A percentile compares a stretch with the other conserved stretches of the same genome.
phyloP scores from a whole-genome alignment of 2,113 vertebrate genomes.

The Perca flavescens region DNA sequence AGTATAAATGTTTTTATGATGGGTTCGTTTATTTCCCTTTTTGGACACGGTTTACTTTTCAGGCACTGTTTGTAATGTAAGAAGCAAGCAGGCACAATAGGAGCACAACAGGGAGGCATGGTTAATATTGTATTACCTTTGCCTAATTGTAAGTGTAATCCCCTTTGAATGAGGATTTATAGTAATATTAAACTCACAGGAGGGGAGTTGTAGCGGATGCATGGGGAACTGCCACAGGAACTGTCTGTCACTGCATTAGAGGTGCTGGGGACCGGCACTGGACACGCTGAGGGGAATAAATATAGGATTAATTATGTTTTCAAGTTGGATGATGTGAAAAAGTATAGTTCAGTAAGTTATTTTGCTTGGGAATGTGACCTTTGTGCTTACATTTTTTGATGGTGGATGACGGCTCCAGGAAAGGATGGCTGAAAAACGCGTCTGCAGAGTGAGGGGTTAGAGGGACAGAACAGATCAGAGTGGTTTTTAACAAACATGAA shows the following conservation, averaged over 20 bases:
- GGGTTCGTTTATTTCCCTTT: neutral
- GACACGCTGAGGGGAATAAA: constrained; percentile 86
- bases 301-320: constrained; percentile 4
- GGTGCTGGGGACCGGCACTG: constrained; percentile 91
- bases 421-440: constrained; percentile 94
- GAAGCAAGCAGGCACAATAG: neutral
- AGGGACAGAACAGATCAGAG: neutral
- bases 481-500: neutral
- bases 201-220: constrained; percentile 93
- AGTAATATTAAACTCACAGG: constrained; percentile 87
- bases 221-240: constrained; percentile 92
- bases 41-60: neutral
- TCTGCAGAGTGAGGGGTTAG: constrained; percentile 83
- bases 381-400: constrained; percentile 94
- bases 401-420: constrained; percentile 90
- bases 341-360: neutral
- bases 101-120: neutral
- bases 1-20: neutral
- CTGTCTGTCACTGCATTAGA: constrained; percentile 88
- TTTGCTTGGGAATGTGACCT: neutral
- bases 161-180: constrained; percentile 20
- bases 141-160: constrained; percentile 13
- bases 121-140: constrained; percentile 17
- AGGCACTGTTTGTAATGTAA: neutral
- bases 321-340: neutral